Evolutionary conservation across 2,888 invertebrate genomes (phyloP), one percentile per base, ranked within the genome.

Genomic region (Tenthredo distinguenda): DNA sequence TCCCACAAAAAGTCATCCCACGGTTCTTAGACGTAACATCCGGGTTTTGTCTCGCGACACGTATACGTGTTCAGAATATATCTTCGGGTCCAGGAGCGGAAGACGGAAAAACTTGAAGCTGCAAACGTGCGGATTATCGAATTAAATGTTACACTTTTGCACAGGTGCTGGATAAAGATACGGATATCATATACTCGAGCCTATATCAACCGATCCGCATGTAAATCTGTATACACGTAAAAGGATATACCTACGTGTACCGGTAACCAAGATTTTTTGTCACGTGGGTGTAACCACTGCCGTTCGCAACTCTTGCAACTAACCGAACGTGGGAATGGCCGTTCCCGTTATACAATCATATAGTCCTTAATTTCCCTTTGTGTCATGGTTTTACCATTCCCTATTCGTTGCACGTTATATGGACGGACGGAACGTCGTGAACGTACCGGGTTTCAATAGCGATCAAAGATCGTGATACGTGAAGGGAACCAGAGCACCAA

Each of bases 381-480:
- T 74, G 74, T 34, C 43, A 26, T 43, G 74, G 43, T 43, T 10
- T 37, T 74, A 5, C 74, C 74, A 74, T 74, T 74, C 74, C 40
- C 74, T 21, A 40, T 74, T 43, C 43, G 74, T 71, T n/a, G 15
- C 26, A n/a, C 5, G 43, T 21, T 40, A 43, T 26, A 37, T 10
- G 74, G 40, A 74, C 74, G 26, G 43, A 43, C 31, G 31, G 31
- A 31, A 31, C 50, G 50, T 55, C 77, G 77, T 77, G 77, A 77
- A 77, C 31, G 77, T 77, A 26, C 74, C n/a, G 0, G 15, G 74
- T 77, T 47, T 50, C 34, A 77, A 77, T 77, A 50, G 47, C 77
- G 77, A 77, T 77, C 26, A 55, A 77, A 77, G 50, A 77, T 77
- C 77, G 77, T 77, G 77, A 77, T 77, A 77, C 77, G 77, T 77